Evolutionary conservation across 1,140 invertebrate species (phyloP), one percentile per base, ranked within the genome.

Genomic region (Drosophila oshimai): DNA sequence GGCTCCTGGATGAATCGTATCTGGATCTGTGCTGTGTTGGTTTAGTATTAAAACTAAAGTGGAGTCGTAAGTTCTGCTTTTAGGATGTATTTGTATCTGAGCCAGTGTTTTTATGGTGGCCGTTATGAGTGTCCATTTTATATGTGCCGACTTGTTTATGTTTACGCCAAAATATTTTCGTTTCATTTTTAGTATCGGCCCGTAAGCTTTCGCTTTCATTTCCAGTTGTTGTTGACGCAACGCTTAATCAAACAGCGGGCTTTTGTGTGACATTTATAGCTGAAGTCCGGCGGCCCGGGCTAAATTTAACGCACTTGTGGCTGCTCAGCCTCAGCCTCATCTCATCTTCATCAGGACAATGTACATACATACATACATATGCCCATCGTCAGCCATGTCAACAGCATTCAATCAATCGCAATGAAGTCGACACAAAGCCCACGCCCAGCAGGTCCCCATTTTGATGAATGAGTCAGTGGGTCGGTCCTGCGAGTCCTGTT

Each of bases 161-260:
- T 79, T 86, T 78, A 79, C 75, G 55, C 79, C 60, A 78, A 71
- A 71, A 83, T 79, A 80, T 84, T 79, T 84, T 69, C 37, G 37
- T 75, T 84, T 86, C 80, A 84, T 86, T 79, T 84, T 79, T 78
- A 84, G 61, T 74, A 42, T 39, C 49, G 10, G 15, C 45, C 20
- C 54, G 6, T 10, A 12, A 22, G 41, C 12, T 41, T 6, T 10
- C 22, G 28, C 15, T 44, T 26, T 22, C 26, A 50, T 47, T 67
- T 73, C 47, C 50, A 46, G 54, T 41, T 80, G 80, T 75, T 79
- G 79, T 84, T 86, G 74, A 65, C 80, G 49, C 65, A 80, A 67
- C 60, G 58, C 80, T 86, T 86, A 75, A 86, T 86, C 79, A 79
- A 79, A 72, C 72, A 60, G 54, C 58, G 50, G 51, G 47, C 72